Conservation (phyloP, 2,797 vertebrate genomes). For the Clarias fuscus region DNA sequence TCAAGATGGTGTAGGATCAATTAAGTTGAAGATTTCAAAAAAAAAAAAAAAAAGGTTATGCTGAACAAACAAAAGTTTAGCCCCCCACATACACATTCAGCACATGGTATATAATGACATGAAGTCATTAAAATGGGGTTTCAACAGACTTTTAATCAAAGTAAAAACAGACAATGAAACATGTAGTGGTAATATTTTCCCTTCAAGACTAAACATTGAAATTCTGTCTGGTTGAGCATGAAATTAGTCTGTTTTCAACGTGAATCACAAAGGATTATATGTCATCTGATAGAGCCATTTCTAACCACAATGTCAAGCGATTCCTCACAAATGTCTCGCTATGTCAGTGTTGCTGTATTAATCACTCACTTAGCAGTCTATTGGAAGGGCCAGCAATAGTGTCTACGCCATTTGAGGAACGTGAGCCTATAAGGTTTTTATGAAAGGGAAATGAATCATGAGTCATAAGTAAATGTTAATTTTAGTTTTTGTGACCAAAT, state of each 20-base stretch:
- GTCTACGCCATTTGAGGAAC: background rate
- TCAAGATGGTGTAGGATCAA: background rate
- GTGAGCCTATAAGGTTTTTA: background rate
- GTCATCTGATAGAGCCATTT: background rate
- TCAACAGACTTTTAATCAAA: background rate
- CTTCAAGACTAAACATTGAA: background rate
- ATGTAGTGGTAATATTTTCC: background rate
- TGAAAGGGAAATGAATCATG: slow-evolving; percentile 23
- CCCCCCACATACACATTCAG: background rate
- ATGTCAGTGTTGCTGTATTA: background rate
- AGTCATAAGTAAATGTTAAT: slow-evolving; percentile 4
- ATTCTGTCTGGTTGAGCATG: background rate
- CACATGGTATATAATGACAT: background rate
- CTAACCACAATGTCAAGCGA: background rate
- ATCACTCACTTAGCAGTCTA: background rate
- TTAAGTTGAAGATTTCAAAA: too few relatives aligned
- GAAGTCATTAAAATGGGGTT: background rate
- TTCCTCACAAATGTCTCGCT: background rate
- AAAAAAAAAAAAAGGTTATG: too few relatives aligned
- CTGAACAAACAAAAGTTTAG: background rate
- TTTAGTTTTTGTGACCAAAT: slow-evolving; percentile 14
- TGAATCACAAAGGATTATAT: background rate
- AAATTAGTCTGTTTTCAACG: background rate
- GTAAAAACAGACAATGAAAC: background rate
- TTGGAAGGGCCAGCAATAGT: background rate